phyloP scores from a whole-genome alignment of 2,888 invertebrate genomes.

The Epistrophe eligans region DNA sequence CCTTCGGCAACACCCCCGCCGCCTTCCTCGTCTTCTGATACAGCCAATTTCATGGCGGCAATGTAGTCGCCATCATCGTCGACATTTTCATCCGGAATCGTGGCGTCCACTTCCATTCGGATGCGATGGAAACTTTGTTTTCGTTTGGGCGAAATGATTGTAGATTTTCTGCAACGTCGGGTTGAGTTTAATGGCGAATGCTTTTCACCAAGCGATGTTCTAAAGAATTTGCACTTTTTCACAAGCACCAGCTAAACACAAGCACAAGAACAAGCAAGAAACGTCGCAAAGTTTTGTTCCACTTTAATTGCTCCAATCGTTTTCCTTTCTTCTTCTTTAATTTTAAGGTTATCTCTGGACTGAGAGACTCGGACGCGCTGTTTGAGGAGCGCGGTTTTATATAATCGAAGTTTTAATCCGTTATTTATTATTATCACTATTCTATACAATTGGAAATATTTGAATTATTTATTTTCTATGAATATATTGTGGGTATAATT shows the following conservation, averaged over 20 bases:
- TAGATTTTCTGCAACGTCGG: conserved; percentile 54
- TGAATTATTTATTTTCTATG: conserved; percentile 1
- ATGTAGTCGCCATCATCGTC: conserved; percentile 64
- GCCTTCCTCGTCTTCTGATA: conserved; percentile 64
- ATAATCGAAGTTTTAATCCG: conserved; percentile 45
- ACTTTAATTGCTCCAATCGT: conserved; percentile 44
- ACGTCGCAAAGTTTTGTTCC: conserved; percentile 41
- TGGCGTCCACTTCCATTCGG: conserved; percentile 79
- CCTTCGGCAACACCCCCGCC: conserved; percentile 33
- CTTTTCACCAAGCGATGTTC: conserved; percentile 2
- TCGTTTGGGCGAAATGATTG: conserved; percentile 80
- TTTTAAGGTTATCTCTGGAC: conserved; percentile 67
- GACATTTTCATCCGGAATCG: conserved; percentile 65
- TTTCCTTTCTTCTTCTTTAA: conserved; percentile 19
- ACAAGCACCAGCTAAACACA: conserved; percentile 14
- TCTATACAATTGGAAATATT: background rate
- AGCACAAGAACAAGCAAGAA: conserved; percentile 26
- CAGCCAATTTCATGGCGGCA: conserved; percentile 67
- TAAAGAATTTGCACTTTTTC: conserved; percentile 22
- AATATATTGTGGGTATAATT: conserved; percentile 5
- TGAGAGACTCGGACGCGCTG: conserved; percentile 45
- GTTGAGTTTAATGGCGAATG: conserved; percentile 13
- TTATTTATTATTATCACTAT: conserved; percentile 22
- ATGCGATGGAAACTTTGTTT: conserved; percentile 79
- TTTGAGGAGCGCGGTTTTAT: conserved; percentile 48